Base-by-base conservation (phyloP, 1,140 invertebrate species). In the Heliconius hewitsoni region DNA sequence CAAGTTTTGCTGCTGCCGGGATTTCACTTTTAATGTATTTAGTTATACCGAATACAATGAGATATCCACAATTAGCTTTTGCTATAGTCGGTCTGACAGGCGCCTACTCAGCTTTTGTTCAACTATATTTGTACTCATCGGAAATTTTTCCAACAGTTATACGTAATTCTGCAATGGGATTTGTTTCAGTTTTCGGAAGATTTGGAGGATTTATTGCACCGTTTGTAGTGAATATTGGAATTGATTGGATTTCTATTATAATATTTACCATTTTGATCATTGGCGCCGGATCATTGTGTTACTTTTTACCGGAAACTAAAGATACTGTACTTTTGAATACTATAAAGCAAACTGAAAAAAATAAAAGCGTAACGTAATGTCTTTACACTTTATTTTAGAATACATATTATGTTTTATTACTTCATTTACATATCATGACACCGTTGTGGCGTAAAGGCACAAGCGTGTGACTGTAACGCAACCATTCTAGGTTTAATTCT, bases 131-230 rank as follows among this genome's bases (percentile, higher is more conserved):
- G 16, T 97, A 96, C 81, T 95, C 95, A 13, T 95, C 96, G 3
- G 96, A 97, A 95, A 87, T 96, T 60, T 97, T 96, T 83, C 96
- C 96, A 30, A 97, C 96, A 2, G 95, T 96, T 55, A 91, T 97
- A 0, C 95, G 96, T 87, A 97, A 96, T 84, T 95, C 96, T 60
- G 96, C 96, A 11, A 88, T 97, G 81, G 96, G 96, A 66, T 88
- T 95, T 16, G 95, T 95, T 23, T 96, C 96, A 37, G 95, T 96
- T 80, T 95, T 95, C 81, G 95, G 95, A 0, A 95, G 96, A 83
- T 83, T 96, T 71, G 96, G 96, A n/a, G 96, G 96, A 37, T 96
- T 97, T 87, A 90, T 96, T 60, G 96, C 96, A 19, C 97, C 96
- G 50, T 96, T 95, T 81, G 94, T 96, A 8, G 95, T 96, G 3